These are phyloP conservation scores for Notocelia uddmanniana DNA, from an alignment of 2,888 invertebrate genomes.

Conservation along the genomic window DNA sequence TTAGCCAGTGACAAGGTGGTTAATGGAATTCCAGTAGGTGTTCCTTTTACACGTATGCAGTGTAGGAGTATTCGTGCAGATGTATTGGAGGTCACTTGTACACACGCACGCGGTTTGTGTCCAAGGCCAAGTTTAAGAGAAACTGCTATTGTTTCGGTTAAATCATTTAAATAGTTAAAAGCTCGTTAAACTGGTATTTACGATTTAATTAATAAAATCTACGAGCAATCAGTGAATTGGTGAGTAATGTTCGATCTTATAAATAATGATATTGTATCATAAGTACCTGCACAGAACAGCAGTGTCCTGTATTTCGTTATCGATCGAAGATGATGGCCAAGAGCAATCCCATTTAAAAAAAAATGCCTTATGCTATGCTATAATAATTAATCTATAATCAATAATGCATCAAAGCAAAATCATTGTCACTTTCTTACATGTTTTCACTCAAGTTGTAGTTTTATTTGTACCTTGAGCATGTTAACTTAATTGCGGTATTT, in stretches of 20 bases:
- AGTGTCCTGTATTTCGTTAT: no score
- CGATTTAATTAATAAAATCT: slow-evolving; percentile 2
- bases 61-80: slow-evolving; percentile 42
- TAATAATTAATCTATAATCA: no score
- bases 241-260: slow-evolving; percentile 1
- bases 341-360: no score
- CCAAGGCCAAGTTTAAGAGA: slow-evolving; percentile 31
- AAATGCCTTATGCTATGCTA: no score
- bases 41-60: slow-evolving; percentile 30
- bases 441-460: no score
- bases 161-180: slow-evolving; percentile 23
- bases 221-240: neutral
- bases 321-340: no score
- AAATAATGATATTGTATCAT: neutral
- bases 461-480: no score
- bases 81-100: slow-evolving; percentile 34
- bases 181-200: slow-evolving; percentile 21
- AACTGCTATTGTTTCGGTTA: slow-evolving; percentile 21
- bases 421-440: no score
- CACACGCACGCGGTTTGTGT: slow-evolving; percentile 15
- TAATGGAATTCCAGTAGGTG: slow-evolving; percentile 39
- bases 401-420: no score
- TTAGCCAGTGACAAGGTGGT: slow-evolving; percentile 18
- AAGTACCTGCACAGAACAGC: no score
- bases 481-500: no score